phyloP scores from a whole-genome alignment of 2,888 invertebrate species.

The Melanostoma mellinum region DNA sequence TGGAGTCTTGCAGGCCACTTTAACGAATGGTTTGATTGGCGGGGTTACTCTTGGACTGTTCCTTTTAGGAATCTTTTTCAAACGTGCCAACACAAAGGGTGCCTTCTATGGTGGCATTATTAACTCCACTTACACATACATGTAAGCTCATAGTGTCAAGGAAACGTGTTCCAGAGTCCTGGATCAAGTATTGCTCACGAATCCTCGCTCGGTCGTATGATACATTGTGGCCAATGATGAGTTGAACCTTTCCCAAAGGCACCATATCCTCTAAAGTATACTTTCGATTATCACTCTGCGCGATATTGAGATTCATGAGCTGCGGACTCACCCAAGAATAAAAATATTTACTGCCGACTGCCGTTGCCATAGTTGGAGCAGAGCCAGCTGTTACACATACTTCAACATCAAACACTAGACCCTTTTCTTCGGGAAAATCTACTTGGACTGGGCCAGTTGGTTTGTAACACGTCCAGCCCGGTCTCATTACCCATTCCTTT shows the following conservation, averaged over 20 bases:
- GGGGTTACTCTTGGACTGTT: slow-evolving; percentile 94
- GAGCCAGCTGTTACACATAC: slow-evolving; percentile 92
- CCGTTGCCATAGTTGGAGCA: slow-evolving; percentile 94
- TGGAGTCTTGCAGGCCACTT: slow-evolving; percentile 93
- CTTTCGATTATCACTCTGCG: slow-evolving; percentile 80
- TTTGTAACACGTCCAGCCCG: slow-evolving; percentile 92
- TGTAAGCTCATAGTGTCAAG: slow-evolving; percentile 99
- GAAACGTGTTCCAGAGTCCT: slow-evolving; percentile 89
- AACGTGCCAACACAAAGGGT: slow-evolving; percentile 90
- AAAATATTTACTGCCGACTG: slow-evolving; percentile 93
- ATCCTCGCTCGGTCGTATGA: slow-evolving; percentile 95
- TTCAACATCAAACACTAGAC: slow-evolving; percentile 96
- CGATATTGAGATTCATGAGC: slow-evolving; percentile 80
- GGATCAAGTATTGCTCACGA: slow-evolving; percentile 95
- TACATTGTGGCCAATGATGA: slow-evolving; percentile 98
- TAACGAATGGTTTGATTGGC: slow-evolving; percentile 94
- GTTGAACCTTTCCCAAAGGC: slow-evolving; percentile 88
- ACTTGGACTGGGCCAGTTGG: slow-evolving; percentile 84
- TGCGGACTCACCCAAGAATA: slow-evolving; percentile 96
- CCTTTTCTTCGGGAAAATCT: slow-evolving; percentile 90
- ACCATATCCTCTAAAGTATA: slow-evolving; percentile 87
- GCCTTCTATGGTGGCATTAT: slow-evolving; percentile 81
- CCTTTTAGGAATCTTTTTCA: slow-evolving; percentile 93
- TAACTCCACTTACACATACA: slow-evolving; percentile 95
- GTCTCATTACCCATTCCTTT: slow-evolving; percentile 86